Conservation (phyloP, 92 coral and sea anemone genomes). For the Epizoanthus stellaris region DNA sequence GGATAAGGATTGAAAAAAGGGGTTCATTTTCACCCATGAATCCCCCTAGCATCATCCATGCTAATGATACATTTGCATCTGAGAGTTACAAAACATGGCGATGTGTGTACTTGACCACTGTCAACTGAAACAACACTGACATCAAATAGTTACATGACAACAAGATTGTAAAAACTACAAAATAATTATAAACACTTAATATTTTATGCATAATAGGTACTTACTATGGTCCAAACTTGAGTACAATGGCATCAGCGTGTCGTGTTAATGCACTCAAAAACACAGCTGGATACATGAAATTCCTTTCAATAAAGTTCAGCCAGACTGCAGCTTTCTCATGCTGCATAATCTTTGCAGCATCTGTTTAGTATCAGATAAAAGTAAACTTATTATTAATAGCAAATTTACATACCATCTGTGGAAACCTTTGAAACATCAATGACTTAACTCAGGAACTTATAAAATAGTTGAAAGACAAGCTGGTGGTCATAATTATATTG, state of each 20-base stretch:
- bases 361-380: constrained; percentile 47
- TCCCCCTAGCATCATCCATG: too few species aligned
- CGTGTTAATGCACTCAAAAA: constrained; percentile 90
- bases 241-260: constrained; percentile 71
- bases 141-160: too few species aligned
- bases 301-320: constrained; percentile 92
- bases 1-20: too few species aligned
- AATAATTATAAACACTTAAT: too few species aligned
- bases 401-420: background rate
- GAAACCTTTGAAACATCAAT: background rate
- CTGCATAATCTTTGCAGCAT: constrained; percentile 93
- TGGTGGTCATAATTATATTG: too few species aligned
- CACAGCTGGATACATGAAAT: constrained; percentile 88
- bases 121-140: too few species aligned
- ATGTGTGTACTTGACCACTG: too few species aligned
- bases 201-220: constrained; percentile 36
- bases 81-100: too few species aligned
- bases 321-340: constrained; percentile 90
- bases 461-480: too few species aligned
- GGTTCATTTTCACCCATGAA: too few species aligned
- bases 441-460: background rate
- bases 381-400: background rate
- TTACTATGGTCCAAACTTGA: constrained; percentile 87
- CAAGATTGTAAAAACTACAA: too few species aligned
- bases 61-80: too few species aligned